Conservation (phyloP, 2,888 invertebrate species). For the Eremobia ochroleuca region DNA sequence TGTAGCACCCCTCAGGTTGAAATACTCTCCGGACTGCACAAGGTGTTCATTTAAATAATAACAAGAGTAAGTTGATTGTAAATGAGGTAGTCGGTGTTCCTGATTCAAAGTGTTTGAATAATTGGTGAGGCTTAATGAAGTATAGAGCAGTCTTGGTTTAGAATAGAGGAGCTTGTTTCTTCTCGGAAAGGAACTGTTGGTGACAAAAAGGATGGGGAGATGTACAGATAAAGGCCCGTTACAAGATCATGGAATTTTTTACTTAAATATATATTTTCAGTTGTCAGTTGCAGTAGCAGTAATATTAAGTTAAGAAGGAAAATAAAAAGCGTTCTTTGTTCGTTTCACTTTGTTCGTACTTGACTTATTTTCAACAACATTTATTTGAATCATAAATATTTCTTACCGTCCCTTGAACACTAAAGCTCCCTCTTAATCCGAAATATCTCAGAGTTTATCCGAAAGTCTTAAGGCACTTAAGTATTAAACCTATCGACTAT, state of each 20-base stretch:
- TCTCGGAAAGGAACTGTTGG: neutral
- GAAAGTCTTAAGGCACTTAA: conserved; percentile 35
- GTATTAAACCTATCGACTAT: conserved; percentile 13
- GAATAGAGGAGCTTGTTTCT: neutral
- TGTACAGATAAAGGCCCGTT: neutral
- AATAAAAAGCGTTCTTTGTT: too few relatives aligned
- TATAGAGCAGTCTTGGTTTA: conserved; percentile 1
- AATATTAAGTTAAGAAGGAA: too few relatives aligned
- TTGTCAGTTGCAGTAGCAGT: too few relatives aligned
- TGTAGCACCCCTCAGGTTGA: neutral
- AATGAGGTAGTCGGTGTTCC: conserved; percentile 18
- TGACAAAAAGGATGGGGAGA: neutral
- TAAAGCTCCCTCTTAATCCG: conserved; percentile 5
- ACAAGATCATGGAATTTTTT: neutral
- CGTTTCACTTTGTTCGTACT: too few relatives aligned
- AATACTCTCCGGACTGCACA: conserved; percentile 3
- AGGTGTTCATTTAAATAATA: conserved; percentile 47
- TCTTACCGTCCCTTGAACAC: neutral
- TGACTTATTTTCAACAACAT: neutral
- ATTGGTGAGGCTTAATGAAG: conserved; percentile 30
- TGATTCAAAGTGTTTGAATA: conserved; percentile 29
- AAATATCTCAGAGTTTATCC: conserved; percentile 20
- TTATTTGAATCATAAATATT: neutral
- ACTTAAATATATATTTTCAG: too few relatives aligned
- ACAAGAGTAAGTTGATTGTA: conserved; percentile 35